Conservation (phyloP, 2,113 vertebrate species). For the Gallinago media region DNA sequence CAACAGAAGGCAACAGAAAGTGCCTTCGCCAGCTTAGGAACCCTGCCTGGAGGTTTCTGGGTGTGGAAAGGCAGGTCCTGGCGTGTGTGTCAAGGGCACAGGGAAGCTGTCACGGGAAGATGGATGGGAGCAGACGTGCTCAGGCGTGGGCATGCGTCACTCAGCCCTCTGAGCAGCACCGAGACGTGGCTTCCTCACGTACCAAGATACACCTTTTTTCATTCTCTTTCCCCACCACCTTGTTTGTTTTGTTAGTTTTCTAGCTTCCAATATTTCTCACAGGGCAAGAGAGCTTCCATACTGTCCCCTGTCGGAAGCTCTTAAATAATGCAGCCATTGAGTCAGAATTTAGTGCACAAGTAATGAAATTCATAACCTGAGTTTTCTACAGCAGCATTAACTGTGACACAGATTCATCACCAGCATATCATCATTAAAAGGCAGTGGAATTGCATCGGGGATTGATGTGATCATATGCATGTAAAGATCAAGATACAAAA, state of each 20-base stretch:
- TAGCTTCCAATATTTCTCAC: not conserved
- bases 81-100: not conserved
- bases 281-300: not conserved
- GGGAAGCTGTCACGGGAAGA: not conserved
- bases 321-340: constrained; percentile 27
- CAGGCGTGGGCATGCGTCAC: not conserved
- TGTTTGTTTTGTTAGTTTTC: not conserved
- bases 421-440: constrained; percentile 20
- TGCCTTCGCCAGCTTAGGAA: rapidly evolving
- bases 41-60: not conserved
- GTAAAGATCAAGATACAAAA: constrained; percentile 51
- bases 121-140: constrained; percentile 10
- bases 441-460: constrained; percentile 7
- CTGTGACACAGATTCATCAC: constrained; percentile 47
- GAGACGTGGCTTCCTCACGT: not conserved
- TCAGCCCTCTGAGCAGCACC: not conserved
- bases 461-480: constrained; percentile 60
- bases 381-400: constrained; percentile 15
- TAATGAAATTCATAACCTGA: constrained; percentile 53
- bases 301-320: constrained; percentile 42
- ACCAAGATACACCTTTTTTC: not conserved
- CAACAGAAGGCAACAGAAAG: not conserved
- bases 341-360: constrained; percentile 33
- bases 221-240: not conserved
- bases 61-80: constrained; percentile 16